Evolutionary conservation across 1,140 invertebrate species (phyloP).

Genomic region (Drosophila mauritiana): DNA sequence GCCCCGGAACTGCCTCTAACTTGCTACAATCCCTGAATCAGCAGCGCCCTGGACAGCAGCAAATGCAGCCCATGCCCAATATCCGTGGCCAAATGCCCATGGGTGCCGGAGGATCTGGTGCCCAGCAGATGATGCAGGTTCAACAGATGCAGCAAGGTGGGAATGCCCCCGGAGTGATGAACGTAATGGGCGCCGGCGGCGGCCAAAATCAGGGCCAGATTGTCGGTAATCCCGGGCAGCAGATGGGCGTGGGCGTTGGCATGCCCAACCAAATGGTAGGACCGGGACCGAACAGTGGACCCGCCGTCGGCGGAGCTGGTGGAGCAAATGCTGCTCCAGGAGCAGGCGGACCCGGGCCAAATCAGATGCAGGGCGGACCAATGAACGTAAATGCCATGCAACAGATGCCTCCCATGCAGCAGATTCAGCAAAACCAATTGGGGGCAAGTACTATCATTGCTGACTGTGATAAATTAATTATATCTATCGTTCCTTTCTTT

Average conservation of each 20-base stretch:
- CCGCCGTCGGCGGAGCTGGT: slow-evolving; percentile 56
- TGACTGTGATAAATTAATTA: not conserved
- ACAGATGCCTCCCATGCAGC: slow-evolving; percentile 60
- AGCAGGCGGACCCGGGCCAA: slow-evolving; percentile 45
- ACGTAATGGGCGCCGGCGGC: slow-evolving; percentile 64
- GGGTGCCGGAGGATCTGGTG: slow-evolving; percentile 38
- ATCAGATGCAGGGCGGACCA: slow-evolving; percentile 62
- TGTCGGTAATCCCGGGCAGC: slow-evolving; percentile 81
- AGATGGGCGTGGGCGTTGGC: slow-evolving; percentile 81
- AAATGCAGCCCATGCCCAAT: slow-evolving; percentile 79
- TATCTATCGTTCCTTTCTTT: not conserved
- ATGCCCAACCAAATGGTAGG: slow-evolving; percentile 84
- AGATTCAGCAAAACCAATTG: slow-evolving; percentile 72
- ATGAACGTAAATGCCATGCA: slow-evolving; percentile 68
- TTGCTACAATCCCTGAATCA: slow-evolving; percentile 78
- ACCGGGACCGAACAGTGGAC: slow-evolving; percentile 75
- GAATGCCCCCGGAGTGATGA: slow-evolving; percentile 79
- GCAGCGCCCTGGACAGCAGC: slow-evolving; percentile 78
- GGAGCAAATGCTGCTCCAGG: slow-evolving; percentile 34
- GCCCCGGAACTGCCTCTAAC: slow-evolving; percentile 74
- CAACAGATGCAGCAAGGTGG: slow-evolving; percentile 85
- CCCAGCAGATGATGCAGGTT: slow-evolving; percentile 70
- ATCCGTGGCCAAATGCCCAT: slow-evolving; percentile 76
- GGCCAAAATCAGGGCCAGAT: slow-evolving; percentile 84
- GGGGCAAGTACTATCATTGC: slow-evolving; percentile 1